A percentile compares a stretch with the other conserved stretches of the same genome.
Conservation (phyloP, 2,888 invertebrate genomes). For the Ptychoptera albimana region DNA sequence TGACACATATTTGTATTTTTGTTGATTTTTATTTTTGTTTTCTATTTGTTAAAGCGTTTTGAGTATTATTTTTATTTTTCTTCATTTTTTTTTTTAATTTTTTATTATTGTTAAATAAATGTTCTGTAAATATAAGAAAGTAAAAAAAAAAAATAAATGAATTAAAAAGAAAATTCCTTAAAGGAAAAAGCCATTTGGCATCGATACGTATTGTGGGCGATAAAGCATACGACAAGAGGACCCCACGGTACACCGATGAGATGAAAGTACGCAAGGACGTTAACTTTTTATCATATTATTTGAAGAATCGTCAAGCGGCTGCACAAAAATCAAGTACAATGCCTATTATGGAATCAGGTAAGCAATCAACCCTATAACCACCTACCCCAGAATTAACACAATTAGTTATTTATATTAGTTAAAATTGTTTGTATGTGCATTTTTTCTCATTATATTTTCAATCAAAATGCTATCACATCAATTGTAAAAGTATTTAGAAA, state of each 20-base stretch:
- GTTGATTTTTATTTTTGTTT: too few species aligned
- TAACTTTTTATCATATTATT: constrained; percentile 74
- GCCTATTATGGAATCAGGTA: constrained; percentile 11
- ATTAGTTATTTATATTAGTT: too few species aligned
- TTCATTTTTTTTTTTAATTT: not conserved
- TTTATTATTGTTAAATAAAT: too few species aligned
- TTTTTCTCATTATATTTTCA: too few species aligned
- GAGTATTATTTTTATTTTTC: not conserved
- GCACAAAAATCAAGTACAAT: constrained; percentile 27
- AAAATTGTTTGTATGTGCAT: too few species aligned
- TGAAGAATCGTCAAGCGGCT: constrained; percentile 58
- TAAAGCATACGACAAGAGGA: constrained; percentile 58
- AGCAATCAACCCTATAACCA: not conserved
- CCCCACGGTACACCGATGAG: constrained; percentile 50
- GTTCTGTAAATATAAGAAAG: not conserved
- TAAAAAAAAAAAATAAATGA: not conserved
- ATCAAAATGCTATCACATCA: too few species aligned
- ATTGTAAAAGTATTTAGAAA: too few species aligned
- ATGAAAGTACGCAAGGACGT: constrained; percentile 65
- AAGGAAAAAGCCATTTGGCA: constrained; percentile 70
- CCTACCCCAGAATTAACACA: too few species aligned
- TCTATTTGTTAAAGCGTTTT: too few species aligned
- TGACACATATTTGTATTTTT: too few species aligned
- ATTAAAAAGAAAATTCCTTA: constrained; percentile 3
- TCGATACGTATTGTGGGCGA: constrained; percentile 72